Evolutionary conservation across 1,140 invertebrate genomes (phyloP).

Genomic region (Spodoptera litura): DNA sequence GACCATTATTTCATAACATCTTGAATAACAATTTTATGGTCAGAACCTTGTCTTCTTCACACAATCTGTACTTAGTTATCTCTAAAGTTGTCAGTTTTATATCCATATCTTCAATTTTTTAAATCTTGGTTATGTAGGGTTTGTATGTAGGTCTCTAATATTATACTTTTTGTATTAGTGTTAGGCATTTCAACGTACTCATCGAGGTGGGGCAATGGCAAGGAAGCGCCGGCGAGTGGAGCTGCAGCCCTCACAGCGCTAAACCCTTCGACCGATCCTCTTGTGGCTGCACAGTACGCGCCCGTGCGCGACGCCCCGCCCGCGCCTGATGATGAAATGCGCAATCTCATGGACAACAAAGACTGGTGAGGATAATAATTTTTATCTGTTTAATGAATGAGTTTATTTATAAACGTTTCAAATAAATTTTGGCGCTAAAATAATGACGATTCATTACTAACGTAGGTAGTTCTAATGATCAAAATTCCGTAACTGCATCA

Average conservation of each 20-base stretch:
- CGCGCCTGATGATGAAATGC: conserved; percentile 88
- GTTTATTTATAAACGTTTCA: too few species aligned
- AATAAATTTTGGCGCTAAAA: neutral
- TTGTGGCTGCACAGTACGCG: conserved; percentile 90
- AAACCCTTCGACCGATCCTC: conserved; percentile 91
- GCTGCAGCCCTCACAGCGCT: conserved; percentile 79
- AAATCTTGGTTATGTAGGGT: too few species aligned
- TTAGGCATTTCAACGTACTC: conserved; percentile 78
- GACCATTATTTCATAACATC: neutral
- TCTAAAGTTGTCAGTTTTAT: too few species aligned
- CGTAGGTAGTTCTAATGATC: too few species aligned
- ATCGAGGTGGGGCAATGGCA: conserved; percentile 74
- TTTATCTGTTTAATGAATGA: too few species aligned
- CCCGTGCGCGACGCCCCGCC: conserved; percentile 90
- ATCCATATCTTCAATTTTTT: too few species aligned
- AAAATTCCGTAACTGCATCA: neutral
- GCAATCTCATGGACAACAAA: conserved; percentile 90
- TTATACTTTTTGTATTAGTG: conserved; percentile 53
- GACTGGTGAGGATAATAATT: conserved; percentile 85
- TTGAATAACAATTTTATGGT: too few species aligned
- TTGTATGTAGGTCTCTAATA: neutral
- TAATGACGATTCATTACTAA: neutral
- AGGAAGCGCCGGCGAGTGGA: conserved; percentile 74
- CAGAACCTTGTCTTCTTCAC: too few species aligned
- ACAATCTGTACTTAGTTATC: too few species aligned